phyloP scores from a whole-genome alignment of 1,140 invertebrate genomes.

The Thalassaphorura encarpata region DNA sequence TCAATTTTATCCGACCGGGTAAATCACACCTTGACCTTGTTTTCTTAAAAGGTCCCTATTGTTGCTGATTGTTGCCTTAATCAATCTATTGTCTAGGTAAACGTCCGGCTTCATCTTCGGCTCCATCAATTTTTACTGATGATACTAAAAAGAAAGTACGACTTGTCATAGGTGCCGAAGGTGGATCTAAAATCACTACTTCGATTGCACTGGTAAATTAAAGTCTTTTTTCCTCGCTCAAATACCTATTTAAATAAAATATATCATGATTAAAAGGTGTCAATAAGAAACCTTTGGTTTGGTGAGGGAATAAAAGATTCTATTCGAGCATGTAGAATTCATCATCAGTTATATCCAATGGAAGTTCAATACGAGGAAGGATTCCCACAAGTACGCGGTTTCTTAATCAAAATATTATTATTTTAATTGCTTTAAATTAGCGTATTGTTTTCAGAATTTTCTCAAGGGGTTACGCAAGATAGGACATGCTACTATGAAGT shows the following conservation, averaged over 20 bases:
- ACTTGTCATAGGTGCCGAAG: constrained; percentile 76
- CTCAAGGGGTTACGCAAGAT: too few relatives aligned
- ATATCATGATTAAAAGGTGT: constrained; percentile 38
- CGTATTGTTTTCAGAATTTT: too few relatives aligned
- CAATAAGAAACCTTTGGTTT: constrained; percentile 70
- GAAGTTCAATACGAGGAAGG: constrained; percentile 57
- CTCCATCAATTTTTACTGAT: constrained; percentile 71
- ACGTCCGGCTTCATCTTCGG: constrained; percentile 83
- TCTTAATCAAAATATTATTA: too few relatives aligned
- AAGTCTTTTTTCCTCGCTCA: too few relatives aligned
- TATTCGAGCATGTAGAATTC: constrained; percentile 73
- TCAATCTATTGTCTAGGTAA: constrained; percentile 44
- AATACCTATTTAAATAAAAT: too few relatives aligned
- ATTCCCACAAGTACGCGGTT: too few relatives aligned
- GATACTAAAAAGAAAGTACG: constrained; percentile 53
- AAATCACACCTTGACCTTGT: too few relatives aligned
- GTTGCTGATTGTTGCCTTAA: not conserved
- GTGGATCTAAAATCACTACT: constrained; percentile 82
- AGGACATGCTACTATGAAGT: too few relatives aligned
- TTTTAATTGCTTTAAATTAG: too few relatives aligned
- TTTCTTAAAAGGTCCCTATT: not conserved
- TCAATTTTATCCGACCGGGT: constrained; percentile 59
- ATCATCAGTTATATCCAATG: constrained; percentile 89
- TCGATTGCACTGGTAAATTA: constrained; percentile 54
- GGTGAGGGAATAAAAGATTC: constrained; percentile 73